Evolutionary conservation across 2,888 invertebrate species (phyloP).

Genomic region (Ceriagrion tenellum): DNA sequence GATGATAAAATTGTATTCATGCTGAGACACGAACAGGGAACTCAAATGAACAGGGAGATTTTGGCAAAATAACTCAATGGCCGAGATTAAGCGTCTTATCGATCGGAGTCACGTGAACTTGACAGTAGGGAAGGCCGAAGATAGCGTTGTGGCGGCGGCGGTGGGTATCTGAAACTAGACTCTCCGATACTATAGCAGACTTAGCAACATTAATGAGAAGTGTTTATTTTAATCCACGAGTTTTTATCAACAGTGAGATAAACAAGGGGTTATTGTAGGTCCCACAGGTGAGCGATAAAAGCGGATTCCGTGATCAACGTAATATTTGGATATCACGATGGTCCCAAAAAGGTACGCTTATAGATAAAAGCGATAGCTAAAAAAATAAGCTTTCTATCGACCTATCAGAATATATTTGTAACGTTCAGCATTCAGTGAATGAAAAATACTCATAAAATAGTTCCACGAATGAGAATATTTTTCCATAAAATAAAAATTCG

Average conservation of each 20-base stretch:
- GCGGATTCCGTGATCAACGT: background rate
- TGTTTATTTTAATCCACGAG: slow-evolving; percentile 19
- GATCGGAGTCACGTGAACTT: background rate
- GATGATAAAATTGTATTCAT: background rate
- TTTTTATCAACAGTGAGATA: background rate
- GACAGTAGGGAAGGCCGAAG: background rate
- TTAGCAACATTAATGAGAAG: background rate
- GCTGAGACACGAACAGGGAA: background rate
- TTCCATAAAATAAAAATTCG: background rate
- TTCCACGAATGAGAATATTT: background rate
- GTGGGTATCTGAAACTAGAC: background rate
- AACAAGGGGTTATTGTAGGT: background rate
- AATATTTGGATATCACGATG: background rate
- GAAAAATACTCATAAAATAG: background rate
- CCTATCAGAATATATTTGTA: background rate
- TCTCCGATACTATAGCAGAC: background rate
- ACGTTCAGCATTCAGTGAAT: background rate
- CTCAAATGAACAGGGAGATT: background rate
- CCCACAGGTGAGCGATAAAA: slow-evolving; percentile 6
- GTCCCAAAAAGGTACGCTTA: slow-evolving; percentile 6
- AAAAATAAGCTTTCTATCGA: background rate
- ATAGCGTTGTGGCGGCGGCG: background rate
- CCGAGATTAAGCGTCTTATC: background rate
- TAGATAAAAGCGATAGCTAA: background rate
- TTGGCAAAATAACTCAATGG: background rate